These are phyloP conservation scores for Metopolophium dirhodum DNA, from an alignment of 1,140 invertebrate genomes.

Conservation along the genomic window DNA sequence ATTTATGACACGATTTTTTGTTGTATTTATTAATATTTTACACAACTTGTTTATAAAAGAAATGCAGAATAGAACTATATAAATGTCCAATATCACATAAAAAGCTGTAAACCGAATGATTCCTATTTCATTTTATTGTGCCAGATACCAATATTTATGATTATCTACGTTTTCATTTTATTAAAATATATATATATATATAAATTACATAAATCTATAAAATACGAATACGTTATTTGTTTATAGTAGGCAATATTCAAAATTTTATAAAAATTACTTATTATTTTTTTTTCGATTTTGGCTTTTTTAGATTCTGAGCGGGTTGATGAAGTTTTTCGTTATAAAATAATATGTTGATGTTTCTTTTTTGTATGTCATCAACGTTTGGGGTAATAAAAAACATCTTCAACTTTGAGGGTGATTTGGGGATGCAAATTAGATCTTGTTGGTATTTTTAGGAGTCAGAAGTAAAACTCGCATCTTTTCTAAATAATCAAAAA, in stretches of 20 bases:
- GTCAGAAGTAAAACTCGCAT: background rate
- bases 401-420: background rate
- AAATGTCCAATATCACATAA: background rate
- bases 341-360: background rate
- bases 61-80: background rate
- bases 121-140: background rate
- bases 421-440: background rate
- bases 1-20: background rate
- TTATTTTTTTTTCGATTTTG: background rate
- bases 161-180: slow-evolving; percentile 15
- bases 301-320: background rate
- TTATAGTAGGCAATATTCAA: background rate
- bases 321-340: background rate
- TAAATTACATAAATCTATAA: background rate
- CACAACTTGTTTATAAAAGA: background rate
- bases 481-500: background rate
- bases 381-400: background rate
- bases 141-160: slow-evolving; percentile 1
- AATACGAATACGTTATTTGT: background rate
- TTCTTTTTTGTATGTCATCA: background rate
- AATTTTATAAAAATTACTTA: slow-evolving; percentile 8
- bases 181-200: background rate
- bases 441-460: background rate
- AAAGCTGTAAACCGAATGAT: slow-evolving; percentile 9
- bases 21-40: slow-evolving; percentile 14